These are phyloP conservation scores for Zeus faber DNA, from an alignment of 2,113 vertebrate species.

Conservation along the genomic window DNA sequence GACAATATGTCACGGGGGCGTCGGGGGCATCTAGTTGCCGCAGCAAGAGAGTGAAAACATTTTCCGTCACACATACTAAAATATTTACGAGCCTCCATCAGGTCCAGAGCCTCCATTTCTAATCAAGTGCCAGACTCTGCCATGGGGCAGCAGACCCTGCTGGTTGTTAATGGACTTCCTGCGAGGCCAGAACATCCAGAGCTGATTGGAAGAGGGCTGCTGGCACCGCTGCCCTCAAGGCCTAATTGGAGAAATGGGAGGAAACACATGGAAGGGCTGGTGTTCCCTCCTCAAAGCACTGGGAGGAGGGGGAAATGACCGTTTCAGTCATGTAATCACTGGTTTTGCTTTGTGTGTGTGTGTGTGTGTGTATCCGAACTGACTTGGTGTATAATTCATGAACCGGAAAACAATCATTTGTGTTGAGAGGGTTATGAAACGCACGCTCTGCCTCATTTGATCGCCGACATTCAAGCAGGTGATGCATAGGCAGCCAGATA, in stretches of 20 bases:
- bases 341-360: no score
- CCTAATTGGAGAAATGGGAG: neutral
- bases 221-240: constrained; percentile 18
- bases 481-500: no score
- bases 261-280: constrained; percentile 14
- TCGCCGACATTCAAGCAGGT: no score
- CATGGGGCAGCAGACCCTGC: constrained; percentile 37
- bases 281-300: no score
- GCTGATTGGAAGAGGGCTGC: constrained; percentile 17
- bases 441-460: neutral
- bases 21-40: neutral
- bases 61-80: constrained; percentile 47
- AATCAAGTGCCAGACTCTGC: constrained; percentile 33
- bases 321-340: no score
- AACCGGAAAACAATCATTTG: neutral
- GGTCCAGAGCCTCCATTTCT: constrained; percentile 34
- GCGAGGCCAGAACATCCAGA: neutral
- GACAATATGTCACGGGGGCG: no score
- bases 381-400: no score
- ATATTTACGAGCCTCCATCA: constrained; percentile 52
- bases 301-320: no score
- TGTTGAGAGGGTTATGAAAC: neutral
- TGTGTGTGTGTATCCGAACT: no score
- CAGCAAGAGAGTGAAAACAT: constrained; percentile 41
- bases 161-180: constrained; percentile 55